These are phyloP conservation scores for Neodiprion virginianus DNA, from an alignment of 1,140 invertebrate genomes.

Conservation along the genomic window DNA sequence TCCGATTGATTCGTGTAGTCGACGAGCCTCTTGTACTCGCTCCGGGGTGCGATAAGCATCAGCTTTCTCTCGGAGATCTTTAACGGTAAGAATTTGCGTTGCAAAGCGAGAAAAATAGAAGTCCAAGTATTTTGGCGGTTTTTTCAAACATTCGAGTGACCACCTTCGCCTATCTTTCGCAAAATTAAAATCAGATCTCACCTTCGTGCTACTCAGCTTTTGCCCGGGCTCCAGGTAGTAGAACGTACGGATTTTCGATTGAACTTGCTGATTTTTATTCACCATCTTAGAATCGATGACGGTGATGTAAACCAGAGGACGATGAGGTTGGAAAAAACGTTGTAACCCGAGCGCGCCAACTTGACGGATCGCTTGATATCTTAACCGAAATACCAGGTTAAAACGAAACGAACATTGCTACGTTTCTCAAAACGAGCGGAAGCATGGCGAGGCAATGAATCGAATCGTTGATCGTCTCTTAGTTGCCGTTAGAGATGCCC, in stretches of 20 bases:
- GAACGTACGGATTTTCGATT: conserved; percentile 19
- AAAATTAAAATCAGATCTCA: conserved; percentile 24
- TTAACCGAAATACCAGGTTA: not conserved
- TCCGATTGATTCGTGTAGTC: conserved; percentile 42
- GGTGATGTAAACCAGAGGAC: not conserved
- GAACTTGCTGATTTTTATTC: not conserved
- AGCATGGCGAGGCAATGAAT: too few relatives aligned
- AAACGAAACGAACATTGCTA: too few relatives aligned
- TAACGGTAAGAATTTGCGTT: not conserved
- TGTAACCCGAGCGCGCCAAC: not conserved
- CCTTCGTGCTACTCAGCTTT: conserved; percentile 36
- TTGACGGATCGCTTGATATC: not conserved
- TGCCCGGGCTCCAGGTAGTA: conserved; percentile 37
- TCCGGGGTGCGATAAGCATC: conserved; percentile 39
- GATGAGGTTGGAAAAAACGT: not conserved
- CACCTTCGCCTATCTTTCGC: conserved; percentile 17
- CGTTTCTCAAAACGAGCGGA: too few relatives aligned
- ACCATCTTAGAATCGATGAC: conserved; percentile 24
- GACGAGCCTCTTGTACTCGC: conserved; percentile 35
- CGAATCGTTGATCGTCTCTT: too few relatives aligned
- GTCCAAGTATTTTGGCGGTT: conserved; percentile 10
- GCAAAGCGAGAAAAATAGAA: not conserved
- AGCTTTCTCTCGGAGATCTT: conserved; percentile 29
- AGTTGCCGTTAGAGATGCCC: too few relatives aligned
- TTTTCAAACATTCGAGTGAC: not conserved